Percentiles rank a stretch among this genome's conserved stretches.
Conservation (phyloP, 2,888 invertebrate genomes). For the Pomacea canaliculata region DNA sequence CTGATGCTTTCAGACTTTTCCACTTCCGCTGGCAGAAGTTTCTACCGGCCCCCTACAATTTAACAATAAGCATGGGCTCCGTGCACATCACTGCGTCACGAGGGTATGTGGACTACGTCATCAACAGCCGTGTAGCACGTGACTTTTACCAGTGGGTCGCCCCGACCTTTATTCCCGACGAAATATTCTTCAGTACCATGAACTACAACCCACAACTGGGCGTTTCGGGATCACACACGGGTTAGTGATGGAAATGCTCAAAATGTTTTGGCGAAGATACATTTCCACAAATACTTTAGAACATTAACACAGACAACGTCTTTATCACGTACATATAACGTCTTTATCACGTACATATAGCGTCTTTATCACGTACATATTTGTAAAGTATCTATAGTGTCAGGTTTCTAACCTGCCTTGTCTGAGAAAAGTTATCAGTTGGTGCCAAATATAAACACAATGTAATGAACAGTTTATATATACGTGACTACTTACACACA, state of each 20-base stretch:
- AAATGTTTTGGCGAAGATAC: too few species aligned
- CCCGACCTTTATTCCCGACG: conserved; percentile 49
- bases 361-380: too few species aligned
- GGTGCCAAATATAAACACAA: too few species aligned
- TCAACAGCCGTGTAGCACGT: conserved; percentile 36
- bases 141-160: conserved; percentile 50
- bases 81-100: conserved; percentile 50
- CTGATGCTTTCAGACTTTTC: neutral
- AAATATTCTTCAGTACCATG: conserved; percentile 53
- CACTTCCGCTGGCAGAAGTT: conserved; percentile 6
- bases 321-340: too few species aligned
- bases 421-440: too few species aligned
- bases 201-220: conserved; percentile 50
- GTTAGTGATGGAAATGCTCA: conserved; percentile 23
- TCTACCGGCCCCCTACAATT: neutral
- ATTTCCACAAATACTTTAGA: too few species aligned
- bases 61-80: conserved; percentile 41
- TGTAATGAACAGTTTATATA: too few species aligned
- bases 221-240: conserved; percentile 51
- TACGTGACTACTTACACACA: too few species aligned
- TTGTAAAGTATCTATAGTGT: too few species aligned
- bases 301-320: too few species aligned
- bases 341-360: too few species aligned
- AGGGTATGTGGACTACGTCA: conserved; percentile 49
- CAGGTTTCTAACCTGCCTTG: too few species aligned